Percentiles rank a stretch among this genome's conserved stretches.
phyloP scores from a whole-genome alignment of 1,140 invertebrate genomes.

The Popillia japonica region DNA sequence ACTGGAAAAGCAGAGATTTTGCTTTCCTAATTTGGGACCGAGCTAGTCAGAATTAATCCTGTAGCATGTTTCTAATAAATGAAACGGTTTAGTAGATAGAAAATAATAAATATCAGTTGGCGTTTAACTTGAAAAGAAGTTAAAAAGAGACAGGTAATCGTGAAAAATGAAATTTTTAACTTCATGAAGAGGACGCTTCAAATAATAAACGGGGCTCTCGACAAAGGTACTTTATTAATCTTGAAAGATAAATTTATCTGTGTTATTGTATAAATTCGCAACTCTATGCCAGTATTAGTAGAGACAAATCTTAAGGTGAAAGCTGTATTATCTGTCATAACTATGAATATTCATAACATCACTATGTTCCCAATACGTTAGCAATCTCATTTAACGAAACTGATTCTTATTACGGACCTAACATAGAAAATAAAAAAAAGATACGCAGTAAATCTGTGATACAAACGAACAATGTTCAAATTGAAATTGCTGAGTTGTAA shows the following conservation, averaged over 20 bases:
- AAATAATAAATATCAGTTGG: neutral
- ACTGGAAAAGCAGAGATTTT: neutral
- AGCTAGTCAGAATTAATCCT: neutral
- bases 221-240: neutral
- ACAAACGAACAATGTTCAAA: too few relatives aligned
- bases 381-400: too few relatives aligned
- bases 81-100: conserved; percentile 26
- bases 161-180: conserved; percentile 23
- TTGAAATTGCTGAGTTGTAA: too few relatives aligned
- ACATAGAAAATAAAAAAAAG: too few relatives aligned
- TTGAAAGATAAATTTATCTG: conserved; percentile 4
- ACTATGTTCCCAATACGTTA: too few relatives aligned
- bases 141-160: conserved; percentile 8
- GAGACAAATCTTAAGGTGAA: neutral
- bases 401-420: too few relatives aligned
- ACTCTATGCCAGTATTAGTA: neutral
- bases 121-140: neutral
- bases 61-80: neutral
- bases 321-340: neutral
- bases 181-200: neutral
- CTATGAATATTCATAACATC: too few relatives aligned
- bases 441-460: too few relatives aligned
- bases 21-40: neutral
- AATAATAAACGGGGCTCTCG: neutral
- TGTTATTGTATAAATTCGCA: neutral